Conservation (phyloP, 2,113 vertebrate species). For the Osmerus eperlanus region DNA sequence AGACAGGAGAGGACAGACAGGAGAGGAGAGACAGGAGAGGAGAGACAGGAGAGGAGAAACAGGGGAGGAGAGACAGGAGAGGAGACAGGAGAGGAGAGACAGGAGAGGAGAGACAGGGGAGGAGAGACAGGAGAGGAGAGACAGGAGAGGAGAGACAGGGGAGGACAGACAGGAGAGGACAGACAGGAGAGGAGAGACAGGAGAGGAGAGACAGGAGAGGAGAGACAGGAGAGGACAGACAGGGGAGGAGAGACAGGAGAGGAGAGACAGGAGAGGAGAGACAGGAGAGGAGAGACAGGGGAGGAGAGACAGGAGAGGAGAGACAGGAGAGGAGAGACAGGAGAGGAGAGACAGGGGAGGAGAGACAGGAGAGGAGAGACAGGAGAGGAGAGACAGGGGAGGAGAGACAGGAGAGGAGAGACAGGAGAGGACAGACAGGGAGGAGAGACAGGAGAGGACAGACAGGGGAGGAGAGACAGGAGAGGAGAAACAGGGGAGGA, state of each 20-base stretch:
- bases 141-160: neutral
- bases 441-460: neutral
- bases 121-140: neutral
- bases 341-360: neutral
- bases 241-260: no score
- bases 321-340: neutral
- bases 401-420: slow-evolving; percentile 11
- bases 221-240: no score
- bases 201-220: neutral
- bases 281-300: neutral
- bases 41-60: slow-evolving; percentile 1
- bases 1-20: neutral
- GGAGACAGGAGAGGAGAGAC: neutral
- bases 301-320: neutral
- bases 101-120: neutral
- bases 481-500: neutral
- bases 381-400: neutral
- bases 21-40: neutral
- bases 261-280: neutral
- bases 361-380: neutral
- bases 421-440: neutral
- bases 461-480: neutral
- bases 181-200: no score
- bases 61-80: slow-evolving; percentile 6
- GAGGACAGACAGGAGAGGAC: no score